A percentile compares a stretch with the other conserved stretches of the same genome.
These are phyloP conservation scores for Cichladusa arquata DNA, from an alignment of 2,113 vertebrate species.

Conservation along the genomic window DNA sequence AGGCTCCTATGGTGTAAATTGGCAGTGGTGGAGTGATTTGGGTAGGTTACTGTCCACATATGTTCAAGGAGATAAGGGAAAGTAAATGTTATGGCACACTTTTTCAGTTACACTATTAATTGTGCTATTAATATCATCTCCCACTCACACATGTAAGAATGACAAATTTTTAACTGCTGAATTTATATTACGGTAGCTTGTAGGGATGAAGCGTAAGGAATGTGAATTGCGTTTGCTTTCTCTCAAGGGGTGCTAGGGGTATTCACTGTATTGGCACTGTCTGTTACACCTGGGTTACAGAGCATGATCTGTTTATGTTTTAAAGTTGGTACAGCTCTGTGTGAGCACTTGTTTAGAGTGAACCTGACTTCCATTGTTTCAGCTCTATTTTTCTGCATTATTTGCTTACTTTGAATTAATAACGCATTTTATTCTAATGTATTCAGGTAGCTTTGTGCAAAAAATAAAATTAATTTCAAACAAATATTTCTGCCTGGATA, in stretches of 20 bases:
- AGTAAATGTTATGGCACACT: not conserved
- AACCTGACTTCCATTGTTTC: not conserved
- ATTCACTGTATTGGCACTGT: not conserved
- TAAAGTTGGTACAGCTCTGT: not conserved
- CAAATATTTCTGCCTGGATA: not conserved
- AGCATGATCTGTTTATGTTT: not conserved
- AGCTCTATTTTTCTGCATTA: not conserved
- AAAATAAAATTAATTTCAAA: not conserved
- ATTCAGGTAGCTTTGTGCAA: not conserved
- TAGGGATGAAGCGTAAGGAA: not conserved
- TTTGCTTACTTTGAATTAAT: not conserved
- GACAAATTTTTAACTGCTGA: not conserved
- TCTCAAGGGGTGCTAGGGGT: fast-evolving
- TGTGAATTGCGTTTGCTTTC: not conserved
- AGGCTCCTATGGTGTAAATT: slow-evolving; percentile 8
- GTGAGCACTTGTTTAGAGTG: not conserved
- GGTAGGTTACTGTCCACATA: not conserved
- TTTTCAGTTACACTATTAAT: not conserved
- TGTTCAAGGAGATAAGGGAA: not conserved
- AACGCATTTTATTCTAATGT: not conserved
- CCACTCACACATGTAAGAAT: not conserved
- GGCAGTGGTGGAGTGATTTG: slow-evolving; percentile 16
- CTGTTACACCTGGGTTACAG: not conserved
- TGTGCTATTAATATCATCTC: not conserved
- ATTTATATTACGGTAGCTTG: not conserved